Conservation (phyloP, 1,140 invertebrate species). For the Drosophila sp. region DNA sequence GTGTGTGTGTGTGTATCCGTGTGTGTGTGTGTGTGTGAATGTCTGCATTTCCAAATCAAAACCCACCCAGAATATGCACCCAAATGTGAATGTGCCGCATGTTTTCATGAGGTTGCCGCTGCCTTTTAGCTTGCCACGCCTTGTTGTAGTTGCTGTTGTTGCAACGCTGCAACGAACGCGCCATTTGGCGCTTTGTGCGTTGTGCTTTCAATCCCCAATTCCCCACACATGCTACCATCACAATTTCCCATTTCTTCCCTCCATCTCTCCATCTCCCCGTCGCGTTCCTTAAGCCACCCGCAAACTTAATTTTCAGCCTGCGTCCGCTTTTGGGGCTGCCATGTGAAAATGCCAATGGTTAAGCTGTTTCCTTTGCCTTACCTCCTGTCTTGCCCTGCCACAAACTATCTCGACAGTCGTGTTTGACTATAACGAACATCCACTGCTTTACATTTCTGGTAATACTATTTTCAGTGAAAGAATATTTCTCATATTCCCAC, state of each 20-base stretch:
- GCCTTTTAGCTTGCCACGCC: constrained; percentile 56
- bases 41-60: constrained; percentile 31
- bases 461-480: too few species aligned
- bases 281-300: neutral
- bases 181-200: constrained; percentile 69
- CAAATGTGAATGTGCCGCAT: constrained; percentile 61
- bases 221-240: neutral
- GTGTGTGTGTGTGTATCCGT: neutral
- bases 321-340: constrained; percentile 12
- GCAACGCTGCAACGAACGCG: constrained; percentile 61
- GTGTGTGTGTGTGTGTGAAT: constrained; percentile 15
- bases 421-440: neutral
- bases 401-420: neutral
- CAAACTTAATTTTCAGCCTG: constrained; percentile 18
- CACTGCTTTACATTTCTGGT: neutral
- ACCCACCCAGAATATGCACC: neutral
- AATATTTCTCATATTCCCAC: too few species aligned
- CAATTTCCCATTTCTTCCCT: neutral
- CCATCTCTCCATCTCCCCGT: too few species aligned
- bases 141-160: constrained; percentile 48
- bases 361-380: constrained; percentile 7
- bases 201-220: constrained; percentile 9
- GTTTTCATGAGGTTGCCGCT: constrained; percentile 27
- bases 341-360: constrained; percentile 19
- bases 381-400: neutral